Evolutionary conservation across 2,113 vertebrate genomes (phyloP), one percentile per base, ranked within the genome.

Genomic region (Myrmophylax atrothorax): DNA sequence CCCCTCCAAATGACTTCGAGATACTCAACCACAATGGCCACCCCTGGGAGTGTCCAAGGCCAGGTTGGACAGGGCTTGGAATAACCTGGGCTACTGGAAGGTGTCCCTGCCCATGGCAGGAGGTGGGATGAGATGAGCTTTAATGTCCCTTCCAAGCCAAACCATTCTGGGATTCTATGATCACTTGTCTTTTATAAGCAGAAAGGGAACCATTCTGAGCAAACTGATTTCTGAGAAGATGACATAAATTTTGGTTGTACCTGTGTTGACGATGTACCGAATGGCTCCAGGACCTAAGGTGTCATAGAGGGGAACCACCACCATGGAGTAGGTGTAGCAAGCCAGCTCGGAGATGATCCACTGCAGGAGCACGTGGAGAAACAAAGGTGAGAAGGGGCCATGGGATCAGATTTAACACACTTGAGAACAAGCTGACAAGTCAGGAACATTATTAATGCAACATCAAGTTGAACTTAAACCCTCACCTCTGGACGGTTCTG

Each of bases 291-390:
- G 98, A 49, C 99, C 99, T 38, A 99, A 97, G 7, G 99, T 99
- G 97, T 99, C 99, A 23, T 99, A 99, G 16, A 99, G 98, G 0
- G 99, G 99, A 78, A 99, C 99, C 87, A 99, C 99, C 95, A 99
- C 99, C 99, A 99, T 99, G 75, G 99, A 99, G 96, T 99, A 99
- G 6, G 99, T 99, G 97, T 99, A 99, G 96, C 99, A 99, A 80
- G 99, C 99, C 76, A 99, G 98, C 97, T 99, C 99, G 0, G 99
- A 98, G 93, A 99, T 99, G 96, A 99, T 99, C 99, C 99, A 99
- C 99, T 99, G 87, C 63, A 85, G 88, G 82, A 82, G 77, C 75
- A 97, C 89, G 93, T 22, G 80, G 11, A 86, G 38, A 69, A 52
- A 23, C 25, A 25, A 8, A 58, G 68, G 64, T 72, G 53, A 78